These are phyloP conservation scores for Luidia sarsii DNA, from an alignment of 53 echinoderm and acorn worm genomes.

Conservation along the genomic window DNA sequence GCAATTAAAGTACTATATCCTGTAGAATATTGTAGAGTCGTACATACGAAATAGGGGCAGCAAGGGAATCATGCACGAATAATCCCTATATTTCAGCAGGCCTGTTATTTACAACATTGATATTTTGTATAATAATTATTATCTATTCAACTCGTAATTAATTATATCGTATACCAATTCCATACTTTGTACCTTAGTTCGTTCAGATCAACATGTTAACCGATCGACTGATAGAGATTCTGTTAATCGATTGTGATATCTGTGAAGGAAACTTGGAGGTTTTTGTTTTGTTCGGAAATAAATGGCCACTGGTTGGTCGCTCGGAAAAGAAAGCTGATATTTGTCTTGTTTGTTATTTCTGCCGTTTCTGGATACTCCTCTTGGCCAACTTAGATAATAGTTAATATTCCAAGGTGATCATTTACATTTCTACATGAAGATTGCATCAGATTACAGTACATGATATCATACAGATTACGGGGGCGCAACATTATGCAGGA, in stretches of 20 bases:
- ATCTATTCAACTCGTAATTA: constrained; percentile 31
- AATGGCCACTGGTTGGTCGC: constrained; percentile 49
- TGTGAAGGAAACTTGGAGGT: background rate
- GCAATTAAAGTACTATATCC: constrained; percentile 36
- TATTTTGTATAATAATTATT: constrained; percentile 21
- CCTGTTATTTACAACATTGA: constrained; percentile 25
- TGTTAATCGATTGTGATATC: background rate
- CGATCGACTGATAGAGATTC: background rate
- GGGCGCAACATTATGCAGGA: too few species aligned
- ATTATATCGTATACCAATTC: background rate
- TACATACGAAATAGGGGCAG: too few species aligned
- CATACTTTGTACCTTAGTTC: constrained; percentile 26
- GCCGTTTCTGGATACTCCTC: too few species aligned
- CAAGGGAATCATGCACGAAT: constrained; percentile 27
- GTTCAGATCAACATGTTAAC: background rate
- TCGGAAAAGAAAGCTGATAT: background rate
- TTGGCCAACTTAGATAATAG: too few species aligned
- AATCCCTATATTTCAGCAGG: constrained; percentile 29
- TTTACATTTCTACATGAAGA: too few species aligned
- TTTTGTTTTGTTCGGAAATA: too few species aligned
- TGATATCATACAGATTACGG: too few species aligned
- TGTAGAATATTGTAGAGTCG: too few species aligned
- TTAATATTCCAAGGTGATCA: too few species aligned
- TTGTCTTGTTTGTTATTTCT: too few species aligned
- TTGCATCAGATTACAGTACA: too few species aligned